Percentiles rank a stretch among this genome's conserved stretches.
Evolutionary conservation across 1,140 invertebrate genomes (phyloP).

Genomic region (Eueides isabella): DNA sequence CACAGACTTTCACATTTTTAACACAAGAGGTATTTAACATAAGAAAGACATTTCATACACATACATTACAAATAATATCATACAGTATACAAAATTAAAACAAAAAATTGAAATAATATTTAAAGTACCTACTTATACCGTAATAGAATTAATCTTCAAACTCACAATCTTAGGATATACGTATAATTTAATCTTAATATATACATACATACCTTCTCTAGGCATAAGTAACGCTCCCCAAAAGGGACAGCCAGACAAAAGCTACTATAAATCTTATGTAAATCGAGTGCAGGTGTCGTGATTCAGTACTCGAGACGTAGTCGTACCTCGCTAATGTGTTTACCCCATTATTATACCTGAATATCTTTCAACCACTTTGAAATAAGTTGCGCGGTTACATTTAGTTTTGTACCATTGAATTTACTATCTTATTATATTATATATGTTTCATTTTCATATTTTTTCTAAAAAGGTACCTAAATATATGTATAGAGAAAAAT

Average conservation of each 20-base stretch:
- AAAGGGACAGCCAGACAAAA: slow-evolving; percentile 50
- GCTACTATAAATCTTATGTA: slow-evolving; percentile 55
- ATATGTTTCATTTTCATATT: background rate
- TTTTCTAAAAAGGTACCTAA: too few relatives aligned
- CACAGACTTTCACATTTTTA: too few relatives aligned
- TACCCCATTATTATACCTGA: slow-evolving; percentile 64
- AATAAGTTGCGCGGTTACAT: slow-evolving; percentile 33
- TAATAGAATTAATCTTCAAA: background rate
- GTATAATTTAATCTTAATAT: too few relatives aligned
- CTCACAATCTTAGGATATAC: background rate
- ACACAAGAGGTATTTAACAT: too few relatives aligned
- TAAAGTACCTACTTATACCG: background rate
- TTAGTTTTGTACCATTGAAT: background rate
- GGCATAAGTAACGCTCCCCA: slow-evolving; percentile 29
- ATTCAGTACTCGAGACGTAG: slow-evolving; percentile 55
- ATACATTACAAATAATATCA: background rate
- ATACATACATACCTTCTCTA: background rate
- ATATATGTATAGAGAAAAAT: too few relatives aligned
- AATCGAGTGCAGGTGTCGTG: slow-evolving; percentile 66
- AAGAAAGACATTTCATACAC: too few relatives aligned
- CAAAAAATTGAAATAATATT: background rate
- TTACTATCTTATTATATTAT: background rate
- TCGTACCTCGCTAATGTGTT: slow-evolving; percentile 62
- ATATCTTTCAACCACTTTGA: slow-evolving; percentile 46
- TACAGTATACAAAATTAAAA: background rate